Conservation (phyloP, 1,140 invertebrate genomes). For the Panonychus citri region DNA sequence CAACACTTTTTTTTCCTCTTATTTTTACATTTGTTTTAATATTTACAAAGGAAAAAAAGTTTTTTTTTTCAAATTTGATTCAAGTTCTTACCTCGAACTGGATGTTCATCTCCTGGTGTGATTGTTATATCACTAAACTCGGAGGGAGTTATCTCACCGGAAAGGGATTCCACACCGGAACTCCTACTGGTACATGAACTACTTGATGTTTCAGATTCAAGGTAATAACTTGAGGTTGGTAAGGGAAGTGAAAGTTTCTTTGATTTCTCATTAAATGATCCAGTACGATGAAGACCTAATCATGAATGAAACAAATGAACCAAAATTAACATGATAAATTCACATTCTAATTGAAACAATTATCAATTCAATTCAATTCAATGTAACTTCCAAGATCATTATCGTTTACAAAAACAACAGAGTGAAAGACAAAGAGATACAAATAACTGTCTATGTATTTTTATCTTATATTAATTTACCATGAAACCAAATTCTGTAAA, state of each 20-base stretch:
- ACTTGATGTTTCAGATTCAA: background rate
- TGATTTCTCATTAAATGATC: background rate
- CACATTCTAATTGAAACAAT: too few species aligned
- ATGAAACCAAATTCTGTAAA: too few species aligned
- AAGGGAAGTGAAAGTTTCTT: background rate
- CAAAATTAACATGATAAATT: too few species aligned
- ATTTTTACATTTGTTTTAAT: too few species aligned
- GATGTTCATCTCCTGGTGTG: background rate
- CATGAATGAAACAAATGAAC: background rate
- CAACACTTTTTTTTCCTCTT: too few species aligned
- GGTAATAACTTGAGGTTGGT: background rate
- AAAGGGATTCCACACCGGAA: conserved; percentile 2
- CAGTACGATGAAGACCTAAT: background rate
- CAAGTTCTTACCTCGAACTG: background rate
- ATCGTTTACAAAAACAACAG: too few species aligned
- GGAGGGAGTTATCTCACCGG: background rate
- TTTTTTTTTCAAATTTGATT: background rate
- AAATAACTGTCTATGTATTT: too few species aligned
- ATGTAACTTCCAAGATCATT: too few species aligned
- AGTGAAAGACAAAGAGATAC: too few species aligned
- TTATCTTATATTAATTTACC: too few species aligned
- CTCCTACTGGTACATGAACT: background rate
- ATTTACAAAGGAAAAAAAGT: too few species aligned
- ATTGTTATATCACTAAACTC: background rate
- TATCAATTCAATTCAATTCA: too few species aligned